Evolutionary conservation across 2,888 invertebrate genomes (phyloP).

Genomic region (Drosophila atripex): DNA sequence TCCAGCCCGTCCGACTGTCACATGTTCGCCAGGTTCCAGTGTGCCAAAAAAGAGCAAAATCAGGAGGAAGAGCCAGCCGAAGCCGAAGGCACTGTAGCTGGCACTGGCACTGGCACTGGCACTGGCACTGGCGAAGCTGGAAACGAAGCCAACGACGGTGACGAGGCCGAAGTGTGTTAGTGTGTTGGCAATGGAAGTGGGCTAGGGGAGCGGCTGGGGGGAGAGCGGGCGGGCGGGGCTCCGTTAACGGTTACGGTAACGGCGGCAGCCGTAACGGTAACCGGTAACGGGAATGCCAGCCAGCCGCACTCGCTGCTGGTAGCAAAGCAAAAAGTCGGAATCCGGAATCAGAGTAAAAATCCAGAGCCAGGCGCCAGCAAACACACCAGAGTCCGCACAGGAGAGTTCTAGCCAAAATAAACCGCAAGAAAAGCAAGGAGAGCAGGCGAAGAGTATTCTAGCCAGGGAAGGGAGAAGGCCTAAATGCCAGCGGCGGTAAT

Average conservation of each 20-base stretch:
- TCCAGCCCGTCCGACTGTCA: conserved; percentile 51
- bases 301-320: conserved; percentile 41
- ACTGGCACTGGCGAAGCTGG: conserved; percentile 9
- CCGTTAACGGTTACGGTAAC: conserved; percentile 19
- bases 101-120: too few species aligned
- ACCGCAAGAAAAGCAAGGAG: background rate
- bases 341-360: conserved; percentile 26
- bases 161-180: conserved; percentile 41
- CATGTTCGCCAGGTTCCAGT: conserved; percentile 70
- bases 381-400: conserved; percentile 34
- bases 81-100: background rate
- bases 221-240: background rate
- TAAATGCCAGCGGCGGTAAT: conserved; percentile 56
- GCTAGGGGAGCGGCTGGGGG: background rate
- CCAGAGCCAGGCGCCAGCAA: conserved; percentile 39
- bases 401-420: conserved; percentile 6
- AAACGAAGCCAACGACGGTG: conserved; percentile 11
- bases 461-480: conserved; percentile 5
- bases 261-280: conserved; percentile 40
- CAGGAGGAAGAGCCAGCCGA: conserved; percentile 24
- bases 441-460: background rate
- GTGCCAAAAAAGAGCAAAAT: conserved; percentile 63
- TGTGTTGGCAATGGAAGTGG: conserved; percentile 55
- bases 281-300: conserved; percentile 24
- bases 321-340: conserved; percentile 31